Base-by-base conservation (phyloP, 2,888 invertebrate genomes). In the Sarcophaga variegata region DNA sequence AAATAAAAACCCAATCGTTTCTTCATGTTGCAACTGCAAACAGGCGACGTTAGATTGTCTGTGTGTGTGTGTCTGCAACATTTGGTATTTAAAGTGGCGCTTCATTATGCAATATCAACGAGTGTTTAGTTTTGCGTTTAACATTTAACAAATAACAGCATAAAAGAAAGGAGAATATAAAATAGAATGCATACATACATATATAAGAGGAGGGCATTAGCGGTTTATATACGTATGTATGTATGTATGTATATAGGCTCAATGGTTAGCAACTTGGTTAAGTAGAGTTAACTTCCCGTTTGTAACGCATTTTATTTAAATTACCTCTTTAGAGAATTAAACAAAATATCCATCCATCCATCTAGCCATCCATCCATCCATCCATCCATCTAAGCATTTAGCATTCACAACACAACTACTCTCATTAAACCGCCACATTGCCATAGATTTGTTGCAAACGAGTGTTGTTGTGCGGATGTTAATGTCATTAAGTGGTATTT, bases 41-140 rank as follows among this genome's bases (percentile, higher is more conserved):
- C 17, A 54, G 12, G 17, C 54, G 2, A 37, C 37, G 3, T 37
- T 37, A 69, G 75, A 81, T 77, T 83, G 77, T 71, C 8, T 62
- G 66, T 76, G 47, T 81, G 78, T 75, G 37, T 75, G 86, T 54
- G 49, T 77, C 67, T 83, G 78, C 37, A 37, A 37, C 37, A 37
- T 37, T 89, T 89, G 89, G 89, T 87, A 89, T 89, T 89, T 88
- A 88, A 89, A 89, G 89, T 89, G 89, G 89, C 89, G 89, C 89
- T 89, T 89, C 88, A 89, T 89, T 89, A 89, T 88, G 88, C 89
- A 86, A 88, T 87, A 88, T 88, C 88, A 89, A 88, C 88, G 88
- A 88, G 87, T 88, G 88, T 86, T 87, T 87, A 86, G 83, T 82
- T 86, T 84, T 83, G 80, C 83, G 88, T 82, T 86, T 84, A 83